Evolutionary conservation across 2,888 invertebrate genomes (phyloP).

Genomic region (Leptopilina myrica): DNA sequence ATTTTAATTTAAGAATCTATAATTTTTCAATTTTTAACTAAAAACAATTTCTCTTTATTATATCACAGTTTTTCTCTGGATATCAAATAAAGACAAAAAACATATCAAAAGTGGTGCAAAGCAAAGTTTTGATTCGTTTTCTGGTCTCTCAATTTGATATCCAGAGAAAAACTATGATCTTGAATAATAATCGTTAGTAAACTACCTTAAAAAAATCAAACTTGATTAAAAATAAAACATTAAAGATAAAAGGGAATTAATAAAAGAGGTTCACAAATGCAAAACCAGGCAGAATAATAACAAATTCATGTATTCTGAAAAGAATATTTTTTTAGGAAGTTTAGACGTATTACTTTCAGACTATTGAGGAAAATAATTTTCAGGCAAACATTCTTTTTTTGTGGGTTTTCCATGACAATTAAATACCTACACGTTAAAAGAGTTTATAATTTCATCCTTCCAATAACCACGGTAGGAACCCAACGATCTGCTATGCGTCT

Average conservation of each 20-base stretch:
- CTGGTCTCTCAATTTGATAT: too few relatives aligned
- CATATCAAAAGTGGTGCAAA: too few relatives aligned
- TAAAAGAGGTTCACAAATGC: conserved; percentile 10
- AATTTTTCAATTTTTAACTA: too few relatives aligned
- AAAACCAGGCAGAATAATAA: conserved; percentile 11
- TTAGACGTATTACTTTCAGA: neutral
- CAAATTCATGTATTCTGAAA: conserved; percentile 23
- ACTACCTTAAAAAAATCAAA: neutral
- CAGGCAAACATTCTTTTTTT: neutral
- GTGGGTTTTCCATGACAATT: neutral
- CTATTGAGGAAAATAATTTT: neutral
- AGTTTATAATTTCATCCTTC: conserved; percentile 64
- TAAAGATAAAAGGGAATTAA: neutral
- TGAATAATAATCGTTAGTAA: too few relatives aligned
- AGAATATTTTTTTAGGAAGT: neutral
- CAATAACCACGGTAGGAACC: conserved; percentile 63
- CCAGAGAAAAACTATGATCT: too few relatives aligned
- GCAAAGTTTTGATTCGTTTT: too few relatives aligned
- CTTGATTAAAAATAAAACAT: neutral
- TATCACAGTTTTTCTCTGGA: too few relatives aligned
- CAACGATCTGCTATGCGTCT: conserved; percentile 62
- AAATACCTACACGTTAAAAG: conserved; percentile 61
- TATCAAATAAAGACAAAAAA: too few relatives aligned
- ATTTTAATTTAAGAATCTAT: too few relatives aligned
- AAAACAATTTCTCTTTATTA: too few relatives aligned